Evolutionary conservation across 2,797 vertebrate genomes (phyloP).

Genomic region (Ctenosaura bakeri): DNA sequence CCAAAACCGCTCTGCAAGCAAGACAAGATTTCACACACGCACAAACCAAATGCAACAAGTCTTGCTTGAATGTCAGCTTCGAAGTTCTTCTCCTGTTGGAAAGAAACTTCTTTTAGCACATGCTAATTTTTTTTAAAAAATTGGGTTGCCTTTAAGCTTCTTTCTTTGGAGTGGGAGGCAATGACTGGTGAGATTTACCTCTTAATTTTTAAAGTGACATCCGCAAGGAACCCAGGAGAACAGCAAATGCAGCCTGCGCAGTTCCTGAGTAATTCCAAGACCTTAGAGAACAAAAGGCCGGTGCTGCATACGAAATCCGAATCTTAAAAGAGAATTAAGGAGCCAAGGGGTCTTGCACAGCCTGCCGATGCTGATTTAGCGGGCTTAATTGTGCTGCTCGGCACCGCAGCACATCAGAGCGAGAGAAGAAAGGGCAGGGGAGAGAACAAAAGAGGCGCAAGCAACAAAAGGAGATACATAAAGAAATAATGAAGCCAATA

Average conservation of each 20-base stretch:
- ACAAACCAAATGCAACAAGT: neutral
- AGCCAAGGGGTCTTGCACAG: constrained; percentile 9
- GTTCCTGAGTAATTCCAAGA: constrained; percentile 36
- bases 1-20: no score
- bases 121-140: neutral
- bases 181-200: constrained; percentile 24
- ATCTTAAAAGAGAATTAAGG: constrained; percentile 52
- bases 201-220: constrained; percentile 44
- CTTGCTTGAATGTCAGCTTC: neutral
- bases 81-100: neutral
- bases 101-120: neutral
- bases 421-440: constrained; percentile 4
- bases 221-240: constrained; percentile 11
- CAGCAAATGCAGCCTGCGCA: constrained; percentile 15
- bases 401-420: constrained; percentile 22
- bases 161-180: neutral
- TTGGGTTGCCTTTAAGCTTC: neutral
- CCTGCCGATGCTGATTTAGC: constrained; percentile 34
- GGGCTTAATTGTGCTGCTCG: constrained; percentile 34
- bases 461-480: constrained; percentile 21
- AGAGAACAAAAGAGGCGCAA: constrained; percentile 24
- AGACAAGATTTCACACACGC: no score
- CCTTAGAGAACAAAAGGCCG: constrained; percentile 37
- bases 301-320: constrained; percentile 35
- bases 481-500: constrained; percentile 29